Conservation (phyloP, 2,113 vertebrate species). For the Diglossa brunneiventris region DNA sequence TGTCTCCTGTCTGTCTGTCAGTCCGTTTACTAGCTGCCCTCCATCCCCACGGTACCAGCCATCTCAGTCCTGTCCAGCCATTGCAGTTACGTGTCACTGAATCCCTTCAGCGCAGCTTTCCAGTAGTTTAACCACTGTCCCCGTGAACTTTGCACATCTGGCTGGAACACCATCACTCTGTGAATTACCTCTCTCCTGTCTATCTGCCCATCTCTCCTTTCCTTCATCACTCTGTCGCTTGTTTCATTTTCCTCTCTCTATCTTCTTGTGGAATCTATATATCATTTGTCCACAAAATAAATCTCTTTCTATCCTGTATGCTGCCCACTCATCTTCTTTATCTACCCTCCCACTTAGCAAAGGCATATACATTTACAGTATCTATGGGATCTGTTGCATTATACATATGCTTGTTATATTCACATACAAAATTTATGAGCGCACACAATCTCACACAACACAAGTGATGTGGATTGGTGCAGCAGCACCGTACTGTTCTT, state of each 20-base stretch:
- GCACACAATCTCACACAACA: slow-evolving; percentile 37
- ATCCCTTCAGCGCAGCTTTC: neutral
- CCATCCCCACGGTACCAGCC: neutral
- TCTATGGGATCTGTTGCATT: slow-evolving; percentile 72
- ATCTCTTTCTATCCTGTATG: slow-evolving; percentile 51
- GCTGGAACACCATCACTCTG: neutral
- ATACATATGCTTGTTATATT: slow-evolving; percentile 54
- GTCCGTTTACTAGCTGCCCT: neutral
- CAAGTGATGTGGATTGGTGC: slow-evolving; percentile 21
- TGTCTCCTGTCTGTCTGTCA: neutral
- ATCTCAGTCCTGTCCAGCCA: neutral
- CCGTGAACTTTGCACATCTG: slow-evolving; percentile 59
- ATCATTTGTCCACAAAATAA: slow-evolving; percentile 64
- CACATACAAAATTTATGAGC: slow-evolving; percentile 54
- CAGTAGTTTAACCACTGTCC: slow-evolving; percentile 1
- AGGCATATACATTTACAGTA: slow-evolving; percentile 71
- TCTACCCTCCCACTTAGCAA: slow-evolving; percentile 74
- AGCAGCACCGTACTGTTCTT: slow-evolving; percentile 37
- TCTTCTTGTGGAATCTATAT: slow-evolving; percentile 34
- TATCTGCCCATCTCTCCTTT: slow-evolving; percentile 29
- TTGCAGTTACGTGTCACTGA: neutral
- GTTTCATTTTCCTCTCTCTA: slow-evolving; percentile 7
- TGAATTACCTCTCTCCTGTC: neutral
- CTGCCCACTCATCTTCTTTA: slow-evolving; percentile 73
- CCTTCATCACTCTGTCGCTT: neutral